phyloP scores from a whole-genome alignment of 2,888 invertebrate species.

The Crematogaster levior region DNA sequence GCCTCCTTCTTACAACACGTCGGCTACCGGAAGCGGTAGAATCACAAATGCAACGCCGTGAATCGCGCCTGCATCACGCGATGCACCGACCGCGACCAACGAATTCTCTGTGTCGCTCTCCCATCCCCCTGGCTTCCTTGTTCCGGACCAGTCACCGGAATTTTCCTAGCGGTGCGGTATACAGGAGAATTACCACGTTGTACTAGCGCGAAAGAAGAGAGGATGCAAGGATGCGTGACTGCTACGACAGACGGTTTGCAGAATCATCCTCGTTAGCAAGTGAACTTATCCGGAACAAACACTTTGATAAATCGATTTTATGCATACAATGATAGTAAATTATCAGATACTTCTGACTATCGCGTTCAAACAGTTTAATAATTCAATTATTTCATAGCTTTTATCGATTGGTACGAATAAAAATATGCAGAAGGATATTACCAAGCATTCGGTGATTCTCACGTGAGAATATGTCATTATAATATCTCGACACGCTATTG shows the following conservation, averaged over 20 bases:
- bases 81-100: constrained; percentile 65
- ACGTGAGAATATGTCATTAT: background rate
- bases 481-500: background rate
- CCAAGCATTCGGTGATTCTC: background rate
- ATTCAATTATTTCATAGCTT: background rate
- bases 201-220: constrained; percentile 6
- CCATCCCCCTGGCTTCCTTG: constrained; percentile 25
- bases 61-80: constrained; percentile 69
- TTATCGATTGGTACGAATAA: background rate
- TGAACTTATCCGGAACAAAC: constrained; percentile 51
- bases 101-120: constrained; percentile 25
- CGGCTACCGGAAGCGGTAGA: constrained; percentile 73
- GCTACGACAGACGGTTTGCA: constrained; percentile 44
- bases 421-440: background rate
- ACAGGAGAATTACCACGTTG: constrained; percentile 65
- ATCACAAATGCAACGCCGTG: constrained; percentile 79
- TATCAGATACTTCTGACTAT: background rate
- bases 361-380: background rate
- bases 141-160: constrained; percentile 53
- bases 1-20: constrained; percentile 53
- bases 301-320: background rate
- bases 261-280: constrained; percentile 26
- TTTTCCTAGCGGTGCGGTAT: constrained; percentile 41
- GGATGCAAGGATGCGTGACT: constrained; percentile 64
- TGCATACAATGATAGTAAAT: background rate